These are phyloP conservation scores for Mythimna impura DNA, from an alignment of 2,888 invertebrate species.

Conservation along the genomic window DNA sequence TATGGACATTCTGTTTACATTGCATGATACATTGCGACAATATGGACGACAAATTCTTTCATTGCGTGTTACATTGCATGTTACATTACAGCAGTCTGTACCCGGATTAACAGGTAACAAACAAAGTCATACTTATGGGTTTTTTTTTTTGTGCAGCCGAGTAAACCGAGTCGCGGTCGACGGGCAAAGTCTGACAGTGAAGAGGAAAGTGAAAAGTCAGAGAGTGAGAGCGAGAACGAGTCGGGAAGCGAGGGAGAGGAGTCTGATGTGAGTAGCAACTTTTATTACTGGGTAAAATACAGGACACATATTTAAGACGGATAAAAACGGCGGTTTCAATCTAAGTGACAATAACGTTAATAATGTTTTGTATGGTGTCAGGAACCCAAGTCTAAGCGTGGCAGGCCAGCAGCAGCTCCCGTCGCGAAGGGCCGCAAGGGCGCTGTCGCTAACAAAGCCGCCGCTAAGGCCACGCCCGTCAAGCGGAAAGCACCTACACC, in stretches of 20 bases:
- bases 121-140: not conserved
- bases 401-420: slow-evolving; percentile 76
- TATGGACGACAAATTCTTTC: too few species aligned
- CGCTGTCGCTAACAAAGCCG: slow-evolving; percentile 78
- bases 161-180: slow-evolving; percentile 78
- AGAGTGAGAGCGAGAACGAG: slow-evolving; percentile 86
- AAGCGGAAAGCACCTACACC: slow-evolving; percentile 89
- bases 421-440: slow-evolving; percentile 83
- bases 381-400: slow-evolving; percentile 88
- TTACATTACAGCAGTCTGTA: too few species aligned
- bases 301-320: too few species aligned
- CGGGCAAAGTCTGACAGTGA: slow-evolving; percentile 87
- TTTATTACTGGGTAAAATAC: not conserved
- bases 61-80: too few species aligned
- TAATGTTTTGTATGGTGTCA: slow-evolving; percentile 52
- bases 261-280: slow-evolving; percentile 82
- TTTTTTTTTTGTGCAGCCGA: slow-evolving; percentile 53
- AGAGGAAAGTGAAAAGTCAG: slow-evolving; percentile 88
- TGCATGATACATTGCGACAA: too few species aligned
- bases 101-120: too few species aligned
- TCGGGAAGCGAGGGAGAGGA: slow-evolving; percentile 88
- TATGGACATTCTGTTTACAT: too few species aligned
- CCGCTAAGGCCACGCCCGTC: slow-evolving; percentile 84
- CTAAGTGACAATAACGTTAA: not conserved
- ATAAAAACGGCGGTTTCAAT: too few species aligned